Evolutionary conservation across 1,140 invertebrate species (phyloP).

Genomic region (Drosophila melanica): DNA sequence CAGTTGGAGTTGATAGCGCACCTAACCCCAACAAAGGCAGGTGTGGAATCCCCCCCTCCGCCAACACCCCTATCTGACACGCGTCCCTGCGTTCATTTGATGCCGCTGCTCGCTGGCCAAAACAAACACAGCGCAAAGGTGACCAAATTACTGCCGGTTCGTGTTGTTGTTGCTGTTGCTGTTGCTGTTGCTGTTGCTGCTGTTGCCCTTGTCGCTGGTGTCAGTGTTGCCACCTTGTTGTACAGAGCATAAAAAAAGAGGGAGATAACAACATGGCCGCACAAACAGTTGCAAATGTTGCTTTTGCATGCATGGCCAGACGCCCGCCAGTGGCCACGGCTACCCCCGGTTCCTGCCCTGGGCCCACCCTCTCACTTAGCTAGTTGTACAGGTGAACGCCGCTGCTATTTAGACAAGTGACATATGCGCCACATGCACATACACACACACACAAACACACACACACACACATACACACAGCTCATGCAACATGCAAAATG

Average conservation of each 20-base stretch:
- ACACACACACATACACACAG: conserved; percentile 15
- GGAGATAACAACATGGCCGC: conserved; percentile 51
- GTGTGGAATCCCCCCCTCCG: background rate
- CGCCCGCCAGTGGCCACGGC: conserved; percentile 37
- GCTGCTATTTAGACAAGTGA: conserved; percentile 78
- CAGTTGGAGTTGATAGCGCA: conserved; percentile 32
- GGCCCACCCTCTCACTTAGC: conserved; percentile 11
- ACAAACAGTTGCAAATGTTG: conserved; percentile 80
- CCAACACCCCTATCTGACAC: background rate
- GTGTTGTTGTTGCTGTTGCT: conserved; percentile 29
- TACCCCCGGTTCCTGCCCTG: background rate
- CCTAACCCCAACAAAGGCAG: background rate
- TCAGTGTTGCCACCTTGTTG: conserved; percentile 78
- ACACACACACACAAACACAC: conserved; percentile 37
- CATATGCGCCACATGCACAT: conserved; percentile 57
- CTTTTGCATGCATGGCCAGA: conserved; percentile 79
- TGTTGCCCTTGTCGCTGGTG: conserved; percentile 44
- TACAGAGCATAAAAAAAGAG: conserved; percentile 25
- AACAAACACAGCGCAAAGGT: conserved; percentile 68
- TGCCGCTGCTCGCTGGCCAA: conserved; percentile 22
- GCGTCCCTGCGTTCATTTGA: conserved; percentile 44
- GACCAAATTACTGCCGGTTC: conserved; percentile 76
- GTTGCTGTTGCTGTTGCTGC: conserved; percentile 21
- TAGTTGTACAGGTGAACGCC: conserved; percentile 57
- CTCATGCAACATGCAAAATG: conserved; percentile 73